Evolutionary conservation across 53 echinoderm and acorn worm species (phyloP), one percentile per base, ranked within the genome.

Genomic region (Arbacia lixula): DNA sequence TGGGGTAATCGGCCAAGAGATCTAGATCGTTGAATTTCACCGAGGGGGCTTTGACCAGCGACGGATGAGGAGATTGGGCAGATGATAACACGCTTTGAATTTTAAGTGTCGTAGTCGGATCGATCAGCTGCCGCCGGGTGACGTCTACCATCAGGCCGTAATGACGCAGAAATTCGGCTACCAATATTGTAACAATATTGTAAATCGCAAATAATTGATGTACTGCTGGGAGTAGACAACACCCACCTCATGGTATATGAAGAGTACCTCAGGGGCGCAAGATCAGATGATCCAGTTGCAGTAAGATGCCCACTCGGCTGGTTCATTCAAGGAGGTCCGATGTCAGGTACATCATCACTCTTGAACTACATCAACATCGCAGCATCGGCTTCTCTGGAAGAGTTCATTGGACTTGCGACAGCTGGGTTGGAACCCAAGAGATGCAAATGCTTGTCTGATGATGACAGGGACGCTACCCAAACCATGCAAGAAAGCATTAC

Each of bases 391-490:
- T 87, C 87, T 19, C 33, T 91, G 1, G 91, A 87, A 67, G 91
- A 91, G 26, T 91, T 87, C 61, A 83, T 91, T 50, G 87, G 87
- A 52, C 78, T 83, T 6, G 91, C 87, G 55, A 83, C 74, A 19
- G 60, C 55, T 38, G 87, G 87, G 14, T 66, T 91, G 68, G 91
- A 91, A 65, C 87, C 91, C 50, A 81, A 53, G 28, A 84, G 76
- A 32, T 91, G 84, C 82, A 84, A 31, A 55, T 91, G 91, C 51
- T 74, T 35, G 25, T 12, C 84, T 33, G 37, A 84, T 8, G 51
- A 76, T 22, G 38, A 76, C 55, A 56, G 33, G 21, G 24, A 56
- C 56, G 74, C 74, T 0, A 93, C 87, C 28, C 80, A 87, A 53
- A 71, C 80, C 12, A 76, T 56, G 76, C 20, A 76, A 32, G 14